phyloP scores from a whole-genome alignment of 2,888 invertebrate species.

The Drosophila melanocephala region DNA sequence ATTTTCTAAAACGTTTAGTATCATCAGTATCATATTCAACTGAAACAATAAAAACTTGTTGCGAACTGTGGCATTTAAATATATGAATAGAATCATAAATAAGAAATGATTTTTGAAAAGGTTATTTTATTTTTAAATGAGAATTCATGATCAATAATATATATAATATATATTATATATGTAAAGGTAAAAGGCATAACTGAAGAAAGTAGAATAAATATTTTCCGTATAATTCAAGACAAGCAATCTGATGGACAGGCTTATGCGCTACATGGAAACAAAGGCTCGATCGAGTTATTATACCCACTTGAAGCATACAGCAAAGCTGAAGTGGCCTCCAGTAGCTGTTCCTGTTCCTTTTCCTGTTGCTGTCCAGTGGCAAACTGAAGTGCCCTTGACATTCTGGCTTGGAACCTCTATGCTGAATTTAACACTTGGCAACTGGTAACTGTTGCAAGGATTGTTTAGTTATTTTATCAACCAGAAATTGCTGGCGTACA shows the following conservation, averaged over 20 bases:
- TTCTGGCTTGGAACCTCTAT: constrained; percentile 80
- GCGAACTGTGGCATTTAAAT: background rate
- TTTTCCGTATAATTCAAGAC: background rate
- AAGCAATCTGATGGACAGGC: background rate
- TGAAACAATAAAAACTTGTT: background rate
- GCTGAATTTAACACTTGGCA: constrained; percentile 61
- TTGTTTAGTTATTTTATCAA: constrained; percentile 33
- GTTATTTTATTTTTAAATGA: background rate
- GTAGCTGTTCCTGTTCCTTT: constrained; percentile 43
- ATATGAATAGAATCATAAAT: background rate
- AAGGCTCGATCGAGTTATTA: constrained; percentile 11
- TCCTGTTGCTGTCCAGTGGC: constrained; percentile 31
- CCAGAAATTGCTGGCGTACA: constrained; percentile 26
- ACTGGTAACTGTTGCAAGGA: constrained; percentile 65
- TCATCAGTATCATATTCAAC: background rate
- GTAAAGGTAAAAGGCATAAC: background rate
- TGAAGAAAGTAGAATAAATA: background rate
- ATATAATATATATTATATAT: background rate
- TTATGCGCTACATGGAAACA: constrained; percentile 10
- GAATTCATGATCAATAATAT: background rate
- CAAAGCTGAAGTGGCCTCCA: constrained; percentile 31
- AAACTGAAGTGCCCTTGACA: constrained; percentile 81
- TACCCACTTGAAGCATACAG: constrained; percentile 13
- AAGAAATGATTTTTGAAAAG: background rate
- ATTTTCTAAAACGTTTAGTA: background rate